These are phyloP conservation scores for Phoenoteleia sp. DNA, from an alignment of 2,888 invertebrate genomes.

Conservation along the genomic window DNA sequence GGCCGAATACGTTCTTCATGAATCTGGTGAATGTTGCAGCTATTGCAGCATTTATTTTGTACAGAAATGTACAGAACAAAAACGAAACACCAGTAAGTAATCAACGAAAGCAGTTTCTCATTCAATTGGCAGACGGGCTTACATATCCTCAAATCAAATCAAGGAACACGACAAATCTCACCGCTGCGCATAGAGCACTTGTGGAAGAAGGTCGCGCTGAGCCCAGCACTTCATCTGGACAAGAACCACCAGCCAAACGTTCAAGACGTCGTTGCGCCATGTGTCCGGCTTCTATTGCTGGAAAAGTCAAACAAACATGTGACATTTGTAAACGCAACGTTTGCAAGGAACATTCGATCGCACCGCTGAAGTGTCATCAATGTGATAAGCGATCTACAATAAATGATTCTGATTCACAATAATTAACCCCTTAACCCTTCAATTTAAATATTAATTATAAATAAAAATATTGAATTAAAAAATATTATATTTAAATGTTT, in stretches of 20 bases:
- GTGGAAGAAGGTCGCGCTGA: not conserved
- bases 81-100: not conserved
- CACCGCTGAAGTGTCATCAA: not conserved
- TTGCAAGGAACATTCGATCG: not conserved
- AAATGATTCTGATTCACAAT: not conserved
- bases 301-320: not conserved
- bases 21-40: too few species aligned
- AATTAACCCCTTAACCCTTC: too few species aligned
- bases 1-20: too few species aligned
- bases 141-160: not conserved
- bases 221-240: not conserved
- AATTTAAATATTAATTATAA: not conserved
- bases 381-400: not conserved
- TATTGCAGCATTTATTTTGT: too few species aligned
- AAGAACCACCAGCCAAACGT: not conserved
- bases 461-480: not conserved
- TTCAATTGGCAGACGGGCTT: not conserved
- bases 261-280: not conserved
- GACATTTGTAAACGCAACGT: not conserved
- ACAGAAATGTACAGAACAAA: not conserved
- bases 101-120: not conserved
- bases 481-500: too few species aligned
- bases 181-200: not conserved
- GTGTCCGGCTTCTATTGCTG: not conserved
- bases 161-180: not conserved